phyloP scores from a whole-genome alignment of 2,113 vertebrate species.

The Halcyon senegalensis region DNA sequence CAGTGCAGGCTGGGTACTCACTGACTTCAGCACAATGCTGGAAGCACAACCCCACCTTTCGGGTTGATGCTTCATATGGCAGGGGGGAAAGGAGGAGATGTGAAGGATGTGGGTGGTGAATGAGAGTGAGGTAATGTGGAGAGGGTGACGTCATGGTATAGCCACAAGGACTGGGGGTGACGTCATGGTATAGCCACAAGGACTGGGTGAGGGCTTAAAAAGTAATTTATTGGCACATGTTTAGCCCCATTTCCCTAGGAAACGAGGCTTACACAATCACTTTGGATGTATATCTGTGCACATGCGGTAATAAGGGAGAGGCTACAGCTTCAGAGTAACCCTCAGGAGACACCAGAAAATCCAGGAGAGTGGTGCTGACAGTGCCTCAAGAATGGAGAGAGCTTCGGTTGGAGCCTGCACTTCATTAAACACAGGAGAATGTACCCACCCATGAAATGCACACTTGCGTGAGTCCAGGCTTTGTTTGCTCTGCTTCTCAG shows the following conservation, averaged over 20 bases:
- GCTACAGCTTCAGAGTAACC: not conserved
- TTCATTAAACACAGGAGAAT: constrained; percentile 4
- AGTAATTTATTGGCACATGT: not conserved
- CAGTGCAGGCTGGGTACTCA: not conserved
- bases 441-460: not conserved
- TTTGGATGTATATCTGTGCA: not conserved
- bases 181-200: constrained; percentile 20
- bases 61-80: not conserved
- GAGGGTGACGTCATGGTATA: constrained; percentile 46
- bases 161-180: constrained; percentile 22
- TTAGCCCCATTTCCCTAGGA: not conserved
- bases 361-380: not conserved
- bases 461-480: not conserved
- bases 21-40: not conserved
- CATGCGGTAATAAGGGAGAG: constrained; percentile 43
- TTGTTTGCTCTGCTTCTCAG: not conserved
- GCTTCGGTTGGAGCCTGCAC: not conserved
- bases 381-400: not conserved
- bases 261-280: not conserved
- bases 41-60: not conserved
- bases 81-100: not conserved
- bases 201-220: not conserved
- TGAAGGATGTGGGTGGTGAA: not conserved
- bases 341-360: not conserved
- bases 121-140: constrained; percentile 36